These are phyloP conservation scores for Engraulis encrasicolus DNA, from an alignment of 2,113 vertebrate species.

Conservation along the genomic window DNA sequence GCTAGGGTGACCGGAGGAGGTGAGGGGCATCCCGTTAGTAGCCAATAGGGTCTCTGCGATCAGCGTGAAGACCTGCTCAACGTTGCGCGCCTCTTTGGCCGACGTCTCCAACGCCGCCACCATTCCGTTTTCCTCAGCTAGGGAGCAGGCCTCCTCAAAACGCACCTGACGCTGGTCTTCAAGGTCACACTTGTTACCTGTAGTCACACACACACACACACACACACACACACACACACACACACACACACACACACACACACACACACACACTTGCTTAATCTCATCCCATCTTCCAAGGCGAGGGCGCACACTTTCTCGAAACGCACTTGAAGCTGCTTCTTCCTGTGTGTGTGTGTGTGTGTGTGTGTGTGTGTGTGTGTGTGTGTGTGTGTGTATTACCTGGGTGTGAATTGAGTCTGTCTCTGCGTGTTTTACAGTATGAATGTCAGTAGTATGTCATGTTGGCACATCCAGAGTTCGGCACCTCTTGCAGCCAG, in stretches of 20 bases:
- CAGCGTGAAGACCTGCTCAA: constrained; percentile 81
- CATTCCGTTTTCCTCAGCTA: constrained; percentile 84
- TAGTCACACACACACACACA: background rate
- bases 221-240: background rate
- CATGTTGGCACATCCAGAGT: constrained; percentile 71
- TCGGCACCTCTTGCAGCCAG: constrained; percentile 92
- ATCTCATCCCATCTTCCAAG: no score
- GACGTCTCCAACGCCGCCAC: constrained; percentile 93
- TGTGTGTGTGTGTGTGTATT: no score
- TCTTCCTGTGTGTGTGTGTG: background rate
- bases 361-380: background rate
- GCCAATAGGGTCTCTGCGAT: constrained; percentile 83
- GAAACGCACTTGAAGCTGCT: no score
- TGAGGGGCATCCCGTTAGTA: constrained; percentile 68
- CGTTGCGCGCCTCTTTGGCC: constrained; percentile 82
- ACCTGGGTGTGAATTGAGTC: no score
- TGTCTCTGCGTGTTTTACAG: background rate
- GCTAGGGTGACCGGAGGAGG: background rate
- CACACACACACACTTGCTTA: no score
- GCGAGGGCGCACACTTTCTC: no score
- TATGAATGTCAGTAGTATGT: no score
- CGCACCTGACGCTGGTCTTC: constrained; percentile 80
- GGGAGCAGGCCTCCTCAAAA: constrained; percentile 86
- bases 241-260: background rate
- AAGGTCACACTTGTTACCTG: constrained; percentile 92